Evolutionary conservation across 2,888 invertebrate species (phyloP), one percentile per base, ranked within the genome.

Genomic region (Sesia bembeciformis): DNA sequence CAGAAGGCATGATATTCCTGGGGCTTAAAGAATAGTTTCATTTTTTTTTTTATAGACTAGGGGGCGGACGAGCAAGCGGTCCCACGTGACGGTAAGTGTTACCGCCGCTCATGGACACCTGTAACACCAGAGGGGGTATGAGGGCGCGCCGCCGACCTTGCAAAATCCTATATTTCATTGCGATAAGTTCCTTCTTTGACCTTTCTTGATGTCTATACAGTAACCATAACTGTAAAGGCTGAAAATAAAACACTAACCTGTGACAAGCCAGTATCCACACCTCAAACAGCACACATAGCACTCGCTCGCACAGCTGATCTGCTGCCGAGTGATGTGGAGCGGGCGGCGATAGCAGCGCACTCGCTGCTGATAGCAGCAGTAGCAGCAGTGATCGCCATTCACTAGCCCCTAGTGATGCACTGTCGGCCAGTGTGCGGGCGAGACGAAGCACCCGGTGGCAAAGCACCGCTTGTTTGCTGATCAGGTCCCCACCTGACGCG

Each of bases 261-360:
- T 91, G 91, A 59, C 91, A 92, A 0, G 92, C 91, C 57, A 91
- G 63, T 42, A 91, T 76, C 92, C 91, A 91, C 54, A 97, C 94
- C 87, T 98, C 97, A 80, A 98, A 96, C 54, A 98, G 91, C 42
- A 98, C 98, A 63, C 97, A 96, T 4, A 98, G 90, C 53, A 98
- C 97, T 42, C 98, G 90, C 79, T 98, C 97, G 76, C 98, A 97
- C 51, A 98, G 90, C 76, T 98, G 97, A 77, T 98, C 98, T 0
- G 96, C 96, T n/a, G 97, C 96, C 71, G 97, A 96, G 82, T 98
- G 98, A 84, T 96, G 96, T 40, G 97, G 94, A 4, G 96, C 96
- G 4, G 98, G 98, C 39, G 98, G 97, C 3, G 97, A 94, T 58
- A 98, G 90, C 46, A 98, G 89, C 5, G 97, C 96, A 64, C 98